These are phyloP conservation scores for Syrista parreyssii DNA, from an alignment of 2,888 invertebrate genomes.

Conservation along the genomic window DNA sequence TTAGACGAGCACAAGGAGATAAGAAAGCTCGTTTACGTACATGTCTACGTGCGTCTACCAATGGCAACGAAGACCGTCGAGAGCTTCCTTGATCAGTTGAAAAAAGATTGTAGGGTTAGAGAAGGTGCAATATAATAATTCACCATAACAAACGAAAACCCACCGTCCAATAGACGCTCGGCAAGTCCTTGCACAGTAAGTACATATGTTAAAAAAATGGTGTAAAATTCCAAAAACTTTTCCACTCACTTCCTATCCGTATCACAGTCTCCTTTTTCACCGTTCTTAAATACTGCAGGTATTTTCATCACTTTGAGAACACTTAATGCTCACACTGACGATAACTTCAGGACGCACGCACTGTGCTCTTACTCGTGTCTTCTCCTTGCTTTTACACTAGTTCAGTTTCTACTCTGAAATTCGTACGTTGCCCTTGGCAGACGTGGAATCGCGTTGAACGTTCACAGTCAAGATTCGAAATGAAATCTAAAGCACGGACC, in stretches of 20 bases:
- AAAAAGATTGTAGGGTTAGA: not conserved
- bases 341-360: not conserved
- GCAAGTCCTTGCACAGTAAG: not conserved
- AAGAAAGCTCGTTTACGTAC: conserved; percentile 24
- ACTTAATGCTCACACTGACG: not conserved
- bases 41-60: not conserved
- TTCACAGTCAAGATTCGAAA: not conserved
- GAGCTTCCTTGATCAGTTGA: not conserved
- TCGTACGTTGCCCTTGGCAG: not conserved
- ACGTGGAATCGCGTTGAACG: not conserved
- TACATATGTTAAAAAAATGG: not conserved
- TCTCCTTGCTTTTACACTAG: not conserved
- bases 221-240: not conserved
- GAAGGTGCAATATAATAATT: not conserved
- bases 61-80: not conserved
- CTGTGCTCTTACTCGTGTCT: not conserved
- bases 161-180: not conserved
- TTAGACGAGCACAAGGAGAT: conserved; percentile 41
- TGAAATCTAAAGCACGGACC: not conserved
- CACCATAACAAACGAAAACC: not conserved
- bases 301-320: not conserved
- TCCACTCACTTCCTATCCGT: not conserved
- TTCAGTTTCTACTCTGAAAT: not conserved
- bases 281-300: not conserved
- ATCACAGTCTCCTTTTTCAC: not conserved